Evolutionary conservation across 2,113 vertebrate genomes (phyloP), one percentile per base, ranked within the genome.

Genomic region (Canis aureus): DNA sequence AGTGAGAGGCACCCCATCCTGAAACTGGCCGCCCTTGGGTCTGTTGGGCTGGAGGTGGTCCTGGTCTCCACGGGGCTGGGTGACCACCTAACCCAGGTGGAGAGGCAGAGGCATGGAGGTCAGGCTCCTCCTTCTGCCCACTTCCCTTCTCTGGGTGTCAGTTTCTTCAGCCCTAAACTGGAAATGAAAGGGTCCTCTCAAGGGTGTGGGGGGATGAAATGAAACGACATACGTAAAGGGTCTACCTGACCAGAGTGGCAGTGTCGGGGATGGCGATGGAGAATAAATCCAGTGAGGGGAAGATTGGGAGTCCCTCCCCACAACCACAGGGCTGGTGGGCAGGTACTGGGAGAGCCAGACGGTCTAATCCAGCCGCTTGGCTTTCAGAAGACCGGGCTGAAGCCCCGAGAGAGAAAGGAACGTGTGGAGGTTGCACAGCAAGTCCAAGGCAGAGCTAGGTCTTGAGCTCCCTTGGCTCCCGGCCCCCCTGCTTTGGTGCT

Each of bases 201-300:
- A 20, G 35, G 38, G 3, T 19, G 11, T n/a, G 38, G 32, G 35
- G 29, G 32, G 20, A 29, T 43, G 57, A 60, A 38, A 57, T 2
- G 43, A 49, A 57, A 20, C 29, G 5, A 0, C 0, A 0, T 35
- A 25, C 2, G n/a, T n/a, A 1, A 25, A 62, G 43, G 51, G 38
- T 43, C 69, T 8, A 6, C 38, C 79, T 17, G 0, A 5, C 19
- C 62, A 5, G 1, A 1, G 7, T 49, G 35, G 19, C 3, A 1
- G 62, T 15, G 51, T 5, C 6, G 8, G 53, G 35, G 74, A 27
- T 1, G 0, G 60, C 5, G 4, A 2, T 7, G 15, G 27, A 29
- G 43, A 16, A 25, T 49, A 5, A 60, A 22, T 12, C 51, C 66
- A 38, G 51, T 5, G 23, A 53, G 12, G 22, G 49, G n/a, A 19